Base-by-base conservation (phyloP, 2,797 vertebrate genomes). In the Rhinichthys osculus region DNA sequence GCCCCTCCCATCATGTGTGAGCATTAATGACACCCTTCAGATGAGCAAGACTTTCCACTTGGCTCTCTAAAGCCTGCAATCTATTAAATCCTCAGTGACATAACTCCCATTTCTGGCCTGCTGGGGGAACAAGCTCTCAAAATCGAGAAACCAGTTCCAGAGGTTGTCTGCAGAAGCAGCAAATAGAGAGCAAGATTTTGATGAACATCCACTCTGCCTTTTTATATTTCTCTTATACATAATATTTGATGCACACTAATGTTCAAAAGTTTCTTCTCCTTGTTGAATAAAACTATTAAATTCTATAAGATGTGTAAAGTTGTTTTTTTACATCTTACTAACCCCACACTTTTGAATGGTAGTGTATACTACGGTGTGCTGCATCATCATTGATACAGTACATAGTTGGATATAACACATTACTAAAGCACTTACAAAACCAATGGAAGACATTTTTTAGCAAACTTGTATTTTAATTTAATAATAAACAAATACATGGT, bases 41-140 rank as follows among this genome's bases (percentile, higher is more conserved):
- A 89, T 84, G 88, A 81, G 66, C 66, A 84, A 86, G 72, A 90
- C 78, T 94, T 94, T 94, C 91, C 93, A 90, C 73, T 85, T 87
- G 89, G 83, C 88, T 87, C 42, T 79, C 35, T n/a, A 86, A 84
- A 52, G 88, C 88, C 92, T 92, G 92, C 27, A 87, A 88, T 87
- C 89, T 71, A 87, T 92, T 90, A 91, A 89, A 82, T 88, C 76
- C 84, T 85, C 67, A 42, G 87, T 91, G 91, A 93, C 91, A 87
- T 92, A 92, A 92, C 81, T 78, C 33, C 47, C 81, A 70, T 77
- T 84, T 76, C 73, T 74, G 72, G 79, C 67, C 40, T 88, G 89
- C 87, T 91, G 86, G 2, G 85, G 73, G 44, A 87, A 74, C 42
- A 19, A 38, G 62, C 77, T 62, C 35, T 64, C 13, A 50, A 19